Evolutionary conservation across 2,888 invertebrate species (phyloP).

Genomic region (Andrena fulva): DNA sequence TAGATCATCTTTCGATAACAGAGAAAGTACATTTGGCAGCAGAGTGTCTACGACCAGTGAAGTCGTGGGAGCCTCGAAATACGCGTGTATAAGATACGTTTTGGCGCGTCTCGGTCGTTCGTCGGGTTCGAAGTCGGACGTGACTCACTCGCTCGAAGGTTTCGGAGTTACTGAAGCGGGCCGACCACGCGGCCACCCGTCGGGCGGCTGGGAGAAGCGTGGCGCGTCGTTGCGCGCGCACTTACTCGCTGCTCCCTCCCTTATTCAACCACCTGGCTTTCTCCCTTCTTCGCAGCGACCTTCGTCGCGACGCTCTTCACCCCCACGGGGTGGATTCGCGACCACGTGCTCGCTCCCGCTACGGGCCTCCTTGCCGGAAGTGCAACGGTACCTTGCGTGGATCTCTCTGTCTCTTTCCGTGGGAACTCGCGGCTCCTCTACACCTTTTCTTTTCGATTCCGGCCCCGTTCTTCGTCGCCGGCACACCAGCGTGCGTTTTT

Average conservation of each 20-base stretch:
- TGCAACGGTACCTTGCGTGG: constrained; percentile 73
- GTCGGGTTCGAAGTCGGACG: constrained; percentile 37
- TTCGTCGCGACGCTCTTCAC: constrained; percentile 22
- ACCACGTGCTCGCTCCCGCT: constrained; percentile 62
- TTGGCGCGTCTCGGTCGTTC: constrained; percentile 10
- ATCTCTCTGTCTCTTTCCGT: constrained; percentile 18
- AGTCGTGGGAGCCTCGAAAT: background rate
- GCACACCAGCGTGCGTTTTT: too few relatives aligned
- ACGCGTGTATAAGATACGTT: background rate
- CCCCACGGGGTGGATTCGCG: constrained; percentile 40
- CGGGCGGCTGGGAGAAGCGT: constrained; percentile 74
- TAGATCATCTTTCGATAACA: background rate
- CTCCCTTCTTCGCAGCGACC: constrained; percentile 51
- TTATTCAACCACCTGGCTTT: constrained; percentile 54
- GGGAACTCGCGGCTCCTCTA: background rate
- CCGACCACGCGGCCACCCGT: constrained; percentile 60
- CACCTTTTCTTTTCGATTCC: background rate
- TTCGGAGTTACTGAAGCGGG: constrained; percentile 77
- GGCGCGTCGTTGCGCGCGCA: constrained; percentile 80
- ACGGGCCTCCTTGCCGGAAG: constrained; percentile 58
- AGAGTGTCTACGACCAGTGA: background rate
- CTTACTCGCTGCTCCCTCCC: constrained; percentile 47
- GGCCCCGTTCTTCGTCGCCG: background rate
- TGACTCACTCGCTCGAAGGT: constrained; percentile 69
- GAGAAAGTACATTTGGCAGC: too few relatives aligned